Base-by-base conservation (phyloP, 2,888 invertebrate genomes). In the Xylophagus ater region DNA sequence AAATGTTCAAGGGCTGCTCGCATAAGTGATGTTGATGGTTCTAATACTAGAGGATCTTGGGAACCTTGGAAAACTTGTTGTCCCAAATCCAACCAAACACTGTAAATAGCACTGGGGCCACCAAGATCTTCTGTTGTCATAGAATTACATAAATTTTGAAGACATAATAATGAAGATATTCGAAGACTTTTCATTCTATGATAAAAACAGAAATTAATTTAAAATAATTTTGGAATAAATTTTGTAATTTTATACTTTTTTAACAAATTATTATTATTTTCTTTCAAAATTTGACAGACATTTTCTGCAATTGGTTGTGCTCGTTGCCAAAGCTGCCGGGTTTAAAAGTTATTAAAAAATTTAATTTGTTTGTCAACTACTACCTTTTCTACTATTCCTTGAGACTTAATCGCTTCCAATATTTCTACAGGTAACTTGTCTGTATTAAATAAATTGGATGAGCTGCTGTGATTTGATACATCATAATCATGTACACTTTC, bases 11-110 rank as follows among this genome's bases (percentile, higher is more conserved):
- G 60, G 2, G 78, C 71, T n/a, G 82, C 78, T 49, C 83, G 70
- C 78, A 84, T 76, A 1, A 80, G 75, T 4, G 81, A 74, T 1
- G 81, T 81, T 2, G 77, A 72, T 1, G 83, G 78, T 55, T 83
- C 84, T 28, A 79, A 52, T 13, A 81, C 57, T 29, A 71, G 65
- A 1, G 62, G 51, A 49, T 73, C 70, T 32, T 67, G 63, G 14
- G 58, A 53, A 19, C 66, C 67, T 51, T 74, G 71, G 41, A 78
- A 76, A 2, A 76, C 72, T 41, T 77, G 59, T 51, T 74, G 73
- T 1, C 76, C 76, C 26, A 78, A 70, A 37, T 76, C 73, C 2
- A 73, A 65, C 81, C 81, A 82, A 34, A 81, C 69, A 51, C 69
- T 72, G 51, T 72, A 77, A 2, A 77, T 62, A 12, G 69, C 68